A percentile compares a stretch with the other conserved stretches of the same genome.
phyloP scores from a whole-genome alignment of 2,888 invertebrate genomes.

The Synergus umbraculus region DNA sequence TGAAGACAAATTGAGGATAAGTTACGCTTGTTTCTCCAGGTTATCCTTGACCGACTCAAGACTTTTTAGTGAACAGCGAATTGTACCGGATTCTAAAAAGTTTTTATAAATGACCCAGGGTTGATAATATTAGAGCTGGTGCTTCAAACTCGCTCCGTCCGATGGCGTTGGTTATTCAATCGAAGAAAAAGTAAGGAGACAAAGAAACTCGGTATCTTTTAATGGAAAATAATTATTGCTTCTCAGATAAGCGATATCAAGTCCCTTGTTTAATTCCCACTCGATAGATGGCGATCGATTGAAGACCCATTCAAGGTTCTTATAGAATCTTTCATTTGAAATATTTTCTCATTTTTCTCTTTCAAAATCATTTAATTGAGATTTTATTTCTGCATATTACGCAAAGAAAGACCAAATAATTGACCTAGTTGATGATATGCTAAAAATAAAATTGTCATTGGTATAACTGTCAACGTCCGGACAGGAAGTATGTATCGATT shows the following conservation, averaged over 20 bases:
- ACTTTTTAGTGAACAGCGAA: background rate
- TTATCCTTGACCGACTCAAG: constrained; percentile 5
- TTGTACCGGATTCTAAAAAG: background rate
- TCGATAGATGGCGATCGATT: constrained; percentile 15
- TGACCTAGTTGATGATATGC: constrained; percentile 4
- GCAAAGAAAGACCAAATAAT: background rate
- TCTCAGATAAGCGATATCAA: constrained; percentile 9
- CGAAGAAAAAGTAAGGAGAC: constrained; percentile 13
- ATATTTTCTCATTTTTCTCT: background rate
- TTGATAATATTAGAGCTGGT: constrained; percentile 18
- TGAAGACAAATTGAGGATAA: background rate
- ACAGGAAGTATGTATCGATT: constrained; percentile 30
- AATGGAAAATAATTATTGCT: constrained; percentile 31
- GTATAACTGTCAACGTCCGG: constrained; percentile 32
- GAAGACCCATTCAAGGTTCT: background rate
- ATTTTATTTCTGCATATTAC: background rate
- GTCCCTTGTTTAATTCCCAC: background rate
- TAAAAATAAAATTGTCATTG: constrained; percentile 26
- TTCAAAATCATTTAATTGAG: background rate
- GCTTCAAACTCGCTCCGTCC: constrained; percentile 12
- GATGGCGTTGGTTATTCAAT: constrained; percentile 34
- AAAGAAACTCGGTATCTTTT: constrained; percentile 28
- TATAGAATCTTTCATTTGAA: background rate
- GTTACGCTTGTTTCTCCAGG: background rate
- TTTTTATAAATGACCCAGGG: background rate